Evolutionary conservation across 2,888 invertebrate genomes (phyloP).

Genomic region (Pristionchus fissidentatus): DNA sequence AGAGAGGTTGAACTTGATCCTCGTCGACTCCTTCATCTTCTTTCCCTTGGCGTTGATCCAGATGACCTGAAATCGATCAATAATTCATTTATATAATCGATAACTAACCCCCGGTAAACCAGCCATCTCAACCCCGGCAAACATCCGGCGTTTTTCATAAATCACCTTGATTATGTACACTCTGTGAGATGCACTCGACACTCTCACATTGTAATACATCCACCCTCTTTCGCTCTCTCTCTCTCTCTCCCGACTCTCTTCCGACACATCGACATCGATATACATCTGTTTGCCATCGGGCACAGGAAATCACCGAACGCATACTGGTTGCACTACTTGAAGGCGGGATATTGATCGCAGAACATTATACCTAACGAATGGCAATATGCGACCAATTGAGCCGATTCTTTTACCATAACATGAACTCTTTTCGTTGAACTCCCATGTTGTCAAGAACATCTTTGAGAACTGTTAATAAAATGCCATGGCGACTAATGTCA

Average conservation of each 20-base stretch:
- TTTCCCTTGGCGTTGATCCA: slow-evolving; percentile 76
- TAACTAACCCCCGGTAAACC: no score
- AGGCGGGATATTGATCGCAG: no score
- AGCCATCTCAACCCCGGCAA: no score
- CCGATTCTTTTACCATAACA: no score
- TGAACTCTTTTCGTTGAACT: no score
- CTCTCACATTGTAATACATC: slow-evolving; percentile 39
- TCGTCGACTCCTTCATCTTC: slow-evolving; percentile 76
- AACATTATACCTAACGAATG: no score
- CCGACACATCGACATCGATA: not conserved
- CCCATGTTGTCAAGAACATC: no score
- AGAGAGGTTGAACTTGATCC: slow-evolving; percentile 74
- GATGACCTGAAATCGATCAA: slow-evolving; percentile 60
- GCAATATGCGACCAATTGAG: no score
- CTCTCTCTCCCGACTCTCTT: not conserved
- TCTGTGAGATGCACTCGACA: slow-evolving; percentile 1
- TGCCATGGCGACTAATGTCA: no score
- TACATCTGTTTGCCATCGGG: slow-evolving; percentile 41
- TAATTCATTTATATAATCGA: not conserved
- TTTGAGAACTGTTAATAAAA: no score
- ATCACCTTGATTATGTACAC: slow-evolving; percentile 15
- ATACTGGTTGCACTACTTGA: slow-evolving; percentile 22
- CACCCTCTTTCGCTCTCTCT: not conserved
- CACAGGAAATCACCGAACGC: slow-evolving; percentile 14
- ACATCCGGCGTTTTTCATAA: not conserved